These are phyloP conservation scores for Tetraodon nigroviridis DNA, from an alignment of 2,113 vertebrate genomes.

Conservation along the genomic window DNA sequence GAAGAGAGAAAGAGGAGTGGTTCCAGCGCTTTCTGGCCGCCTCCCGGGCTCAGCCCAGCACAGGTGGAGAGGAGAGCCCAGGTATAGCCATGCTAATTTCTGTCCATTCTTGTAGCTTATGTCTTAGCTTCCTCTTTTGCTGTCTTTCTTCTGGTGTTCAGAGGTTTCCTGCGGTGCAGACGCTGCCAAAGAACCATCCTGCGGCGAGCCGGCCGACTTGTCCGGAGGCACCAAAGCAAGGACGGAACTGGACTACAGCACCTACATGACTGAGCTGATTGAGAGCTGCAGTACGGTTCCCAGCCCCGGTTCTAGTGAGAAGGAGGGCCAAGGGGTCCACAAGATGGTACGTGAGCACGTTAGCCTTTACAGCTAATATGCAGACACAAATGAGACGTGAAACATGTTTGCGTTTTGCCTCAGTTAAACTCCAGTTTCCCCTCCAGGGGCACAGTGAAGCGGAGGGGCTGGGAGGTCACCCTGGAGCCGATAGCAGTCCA, in stretches of 20 bases:
- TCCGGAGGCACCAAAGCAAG: constrained; percentile 50
- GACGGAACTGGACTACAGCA: constrained; percentile 75
- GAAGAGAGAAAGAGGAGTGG: constrained; percentile 86
- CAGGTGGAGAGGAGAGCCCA: constrained; percentile 42
- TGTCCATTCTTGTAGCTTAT: not conserved
- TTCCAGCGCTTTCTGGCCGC: constrained; percentile 76
- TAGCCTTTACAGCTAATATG: not conserved
- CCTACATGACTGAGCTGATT: constrained; percentile 75
- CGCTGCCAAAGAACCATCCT: constrained; percentile 53
- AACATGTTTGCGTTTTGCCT: not conserved
- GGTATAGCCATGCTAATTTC: constrained; percentile 54
- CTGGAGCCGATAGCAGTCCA: constrained; percentile 28
- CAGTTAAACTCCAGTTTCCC: not conserved
- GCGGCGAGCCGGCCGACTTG: constrained; percentile 69
- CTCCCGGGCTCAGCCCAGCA: constrained; percentile 38
- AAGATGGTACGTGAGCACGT: constrained; percentile 50
- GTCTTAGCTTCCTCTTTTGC: not conserved
- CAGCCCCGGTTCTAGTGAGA: constrained; percentile 62
- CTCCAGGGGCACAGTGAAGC: constrained; percentile 51
- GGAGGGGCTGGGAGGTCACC: constrained; percentile 11
- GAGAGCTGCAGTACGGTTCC: constrained; percentile 26
- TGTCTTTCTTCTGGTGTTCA: constrained; percentile 20
- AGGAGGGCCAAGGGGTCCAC: constrained; percentile 56
- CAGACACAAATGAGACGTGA: not conserved
- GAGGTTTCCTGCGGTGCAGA: constrained; percentile 41